Conservation (phyloP, 2,113 vertebrate species). For the Chascanopsetta lugubris region DNA sequence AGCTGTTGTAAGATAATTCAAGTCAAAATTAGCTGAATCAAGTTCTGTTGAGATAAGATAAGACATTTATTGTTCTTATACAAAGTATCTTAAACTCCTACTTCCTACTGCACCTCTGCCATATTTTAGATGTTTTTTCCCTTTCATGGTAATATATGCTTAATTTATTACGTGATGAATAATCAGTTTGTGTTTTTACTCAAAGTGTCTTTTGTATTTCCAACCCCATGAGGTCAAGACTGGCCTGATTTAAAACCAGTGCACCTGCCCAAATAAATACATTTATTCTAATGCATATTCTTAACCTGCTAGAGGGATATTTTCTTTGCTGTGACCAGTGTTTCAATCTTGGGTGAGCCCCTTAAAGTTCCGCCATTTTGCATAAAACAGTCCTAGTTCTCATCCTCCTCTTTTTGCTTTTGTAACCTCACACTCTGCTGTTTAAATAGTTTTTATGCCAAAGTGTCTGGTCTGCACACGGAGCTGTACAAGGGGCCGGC, state of each 20-base stretch:
- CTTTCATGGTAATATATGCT: too few species aligned
- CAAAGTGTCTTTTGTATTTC: neutral
- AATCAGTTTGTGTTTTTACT: neutral
- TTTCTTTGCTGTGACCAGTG: neutral
- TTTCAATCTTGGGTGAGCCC: neutral
- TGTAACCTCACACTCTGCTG: neutral
- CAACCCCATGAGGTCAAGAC: too few species aligned
- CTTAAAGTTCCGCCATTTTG: neutral
- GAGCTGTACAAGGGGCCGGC: slow-evolving; percentile 68
- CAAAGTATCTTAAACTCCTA: too few species aligned
- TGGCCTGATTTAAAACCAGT: too few species aligned
- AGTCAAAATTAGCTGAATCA: too few species aligned
- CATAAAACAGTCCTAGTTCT: neutral
- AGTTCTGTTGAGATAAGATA: neutral
- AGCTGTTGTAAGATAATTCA: too few species aligned
- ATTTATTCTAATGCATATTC: neutral
- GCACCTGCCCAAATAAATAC: neutral
- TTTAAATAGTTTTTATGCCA: slow-evolving; percentile 87
- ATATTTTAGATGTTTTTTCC: too few species aligned
- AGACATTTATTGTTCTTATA: too few species aligned
- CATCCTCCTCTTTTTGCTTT: neutral
- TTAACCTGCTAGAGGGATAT: neutral
- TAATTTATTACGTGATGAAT: too few species aligned
- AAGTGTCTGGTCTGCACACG: slow-evolving; percentile 83
- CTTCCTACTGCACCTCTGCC: too few species aligned